Evolutionary conservation across 2,113 vertebrate genomes (phyloP).

Genomic region (Neomonachus schauinslandi): DNA sequence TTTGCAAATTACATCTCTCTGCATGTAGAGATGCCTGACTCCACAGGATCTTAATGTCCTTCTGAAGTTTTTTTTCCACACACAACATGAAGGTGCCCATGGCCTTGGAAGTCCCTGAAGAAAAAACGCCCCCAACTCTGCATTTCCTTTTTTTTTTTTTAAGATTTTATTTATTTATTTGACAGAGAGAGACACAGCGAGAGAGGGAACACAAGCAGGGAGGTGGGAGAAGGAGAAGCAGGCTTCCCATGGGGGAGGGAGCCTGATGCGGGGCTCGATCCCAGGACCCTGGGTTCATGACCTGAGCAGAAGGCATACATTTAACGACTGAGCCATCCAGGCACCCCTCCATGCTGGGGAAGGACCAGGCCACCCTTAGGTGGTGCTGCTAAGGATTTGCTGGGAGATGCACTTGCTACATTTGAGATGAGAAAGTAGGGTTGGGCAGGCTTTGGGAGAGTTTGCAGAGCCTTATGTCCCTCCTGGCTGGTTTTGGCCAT

Average conservation of each 20-base stretch:
- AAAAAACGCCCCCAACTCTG: neutral
- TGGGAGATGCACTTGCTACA: neutral
- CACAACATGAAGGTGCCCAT: rapidly evolving
- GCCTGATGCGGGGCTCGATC: no score
- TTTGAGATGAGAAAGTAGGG: neutral
- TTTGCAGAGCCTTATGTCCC: neutral
- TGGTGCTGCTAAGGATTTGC: neutral
- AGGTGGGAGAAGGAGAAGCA: no score
- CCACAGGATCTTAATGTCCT: neutral
- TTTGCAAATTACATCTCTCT: neutral
- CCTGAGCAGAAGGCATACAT: no score
- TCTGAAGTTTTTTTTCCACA: neutral
- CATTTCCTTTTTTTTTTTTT: neutral
- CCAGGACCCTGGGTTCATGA: no score
- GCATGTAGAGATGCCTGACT: neutral
- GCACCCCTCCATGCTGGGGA: no score
- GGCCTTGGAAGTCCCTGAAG: no score
- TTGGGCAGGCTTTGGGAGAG: neutral
- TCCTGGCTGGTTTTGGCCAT: neutral
- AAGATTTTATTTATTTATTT: no score
- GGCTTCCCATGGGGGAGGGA: no score
- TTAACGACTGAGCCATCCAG: no score
- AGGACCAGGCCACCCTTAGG: rapidly evolving
- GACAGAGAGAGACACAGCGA: no score
- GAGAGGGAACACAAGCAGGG: no score